phyloP scores from a whole-genome alignment of 2,113 vertebrate genomes.

The Cyanistes caeruleus region DNA sequence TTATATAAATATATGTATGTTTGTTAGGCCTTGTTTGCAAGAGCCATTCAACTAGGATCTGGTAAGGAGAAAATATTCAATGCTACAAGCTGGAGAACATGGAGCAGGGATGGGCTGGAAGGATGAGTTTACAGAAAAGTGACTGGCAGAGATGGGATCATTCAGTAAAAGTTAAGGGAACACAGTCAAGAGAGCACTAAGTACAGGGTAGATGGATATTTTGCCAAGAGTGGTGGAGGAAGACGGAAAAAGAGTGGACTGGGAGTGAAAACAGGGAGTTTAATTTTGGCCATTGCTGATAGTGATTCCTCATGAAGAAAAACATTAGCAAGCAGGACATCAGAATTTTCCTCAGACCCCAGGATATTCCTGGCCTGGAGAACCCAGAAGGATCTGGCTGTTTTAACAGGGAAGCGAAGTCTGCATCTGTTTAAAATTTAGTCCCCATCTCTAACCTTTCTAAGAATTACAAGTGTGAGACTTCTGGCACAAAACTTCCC shows the following conservation, averaged over 20 bases:
- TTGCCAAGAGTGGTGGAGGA: neutral
- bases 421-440: neutral
- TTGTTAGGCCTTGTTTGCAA: neutral
- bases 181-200: neutral
- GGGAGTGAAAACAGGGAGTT: neutral
- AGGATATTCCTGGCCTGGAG: neutral
- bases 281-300: neutral
- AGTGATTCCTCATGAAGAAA: neutral
- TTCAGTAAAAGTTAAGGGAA: neutral
- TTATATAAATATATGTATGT: neutral
- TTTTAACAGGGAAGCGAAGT: neutral
- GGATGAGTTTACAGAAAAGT: neutral
- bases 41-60: neutral
- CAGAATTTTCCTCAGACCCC: neutral
- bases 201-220: neutral
- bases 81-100: neutral
- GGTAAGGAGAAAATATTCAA: neutral
- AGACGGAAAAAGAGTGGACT: neutral
- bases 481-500: neutral
- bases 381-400: neutral
- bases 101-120: neutral
- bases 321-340: neutral
- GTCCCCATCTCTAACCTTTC: neutral
- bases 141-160: neutral
- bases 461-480: neutral